Conservation (phyloP, 2,797 vertebrate genomes). For the Aeoliscus strigatus region DNA sequence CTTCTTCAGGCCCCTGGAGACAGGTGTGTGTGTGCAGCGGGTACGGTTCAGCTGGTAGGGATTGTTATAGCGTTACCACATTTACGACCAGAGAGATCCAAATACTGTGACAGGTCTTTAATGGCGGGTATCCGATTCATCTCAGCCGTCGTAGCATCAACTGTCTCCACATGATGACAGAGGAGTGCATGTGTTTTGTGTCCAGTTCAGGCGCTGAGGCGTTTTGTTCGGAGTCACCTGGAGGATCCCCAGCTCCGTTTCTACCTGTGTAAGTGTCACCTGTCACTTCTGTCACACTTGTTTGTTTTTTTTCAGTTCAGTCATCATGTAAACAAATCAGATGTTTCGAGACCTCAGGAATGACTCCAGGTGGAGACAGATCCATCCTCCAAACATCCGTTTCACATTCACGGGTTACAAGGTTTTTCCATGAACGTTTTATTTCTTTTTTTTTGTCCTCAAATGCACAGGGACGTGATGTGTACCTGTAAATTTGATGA, state of each 20-base stretch:
- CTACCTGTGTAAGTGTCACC: conserved; percentile 89
- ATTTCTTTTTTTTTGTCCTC: too few species aligned
- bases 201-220: conserved; percentile 81
- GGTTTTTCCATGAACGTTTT: too few species aligned
- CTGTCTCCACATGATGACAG: conserved; percentile 8
- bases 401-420: too few species aligned
- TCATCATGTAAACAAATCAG: too few species aligned
- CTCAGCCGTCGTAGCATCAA: conserved; percentile 40
- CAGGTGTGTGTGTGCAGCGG: conserved; percentile 73
- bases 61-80: conserved; percentile 64
- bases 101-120: conserved; percentile 56
- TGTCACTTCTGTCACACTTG: too few species aligned
- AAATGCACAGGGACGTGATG: too few species aligned
- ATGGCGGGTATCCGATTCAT: conserved; percentile 53
- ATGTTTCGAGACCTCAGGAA: too few species aligned
- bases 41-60: conserved; percentile 63
- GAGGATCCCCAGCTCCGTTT: conserved; percentile 81
- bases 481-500: too few species aligned
- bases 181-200: conserved; percentile 20
- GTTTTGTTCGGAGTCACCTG: conserved; percentile 85
- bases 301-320: too few species aligned
- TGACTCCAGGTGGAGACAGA: too few species aligned
- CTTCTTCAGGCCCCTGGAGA: conserved; percentile 88
- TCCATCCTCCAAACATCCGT: too few species aligned
- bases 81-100: conserved; percentile 49